These are phyloP conservation scores for Achatina immaculata DNA, from an alignment of 1,140 invertebrate genomes.

Conservation along the genomic window DNA sequence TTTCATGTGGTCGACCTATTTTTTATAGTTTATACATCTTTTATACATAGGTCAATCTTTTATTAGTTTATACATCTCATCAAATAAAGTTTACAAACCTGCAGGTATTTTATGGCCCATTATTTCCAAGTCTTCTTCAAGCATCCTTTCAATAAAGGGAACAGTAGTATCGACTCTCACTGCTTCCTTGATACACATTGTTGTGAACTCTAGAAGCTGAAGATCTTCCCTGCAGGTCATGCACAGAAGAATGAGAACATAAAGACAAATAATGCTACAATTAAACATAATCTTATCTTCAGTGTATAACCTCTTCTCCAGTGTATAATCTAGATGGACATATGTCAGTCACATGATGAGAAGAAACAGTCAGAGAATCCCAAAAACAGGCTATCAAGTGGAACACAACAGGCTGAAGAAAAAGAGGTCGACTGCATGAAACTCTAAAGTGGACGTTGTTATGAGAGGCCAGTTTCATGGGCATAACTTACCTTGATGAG, in stretches of 20 bases:
- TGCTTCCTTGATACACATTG: constrained; percentile 69
- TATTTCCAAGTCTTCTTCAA: constrained; percentile 41
- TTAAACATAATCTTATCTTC: not conserved
- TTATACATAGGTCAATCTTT: too few relatives aligned
- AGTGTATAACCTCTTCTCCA: constrained; percentile 39
- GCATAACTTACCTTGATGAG: too few relatives aligned
- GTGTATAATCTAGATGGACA: constrained; percentile 26
- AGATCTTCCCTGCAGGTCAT: constrained; percentile 54
- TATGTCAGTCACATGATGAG: too few relatives aligned
- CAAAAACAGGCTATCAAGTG: too few relatives aligned
- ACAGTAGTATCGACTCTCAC: constrained; percentile 67
- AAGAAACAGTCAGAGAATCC: not conserved
- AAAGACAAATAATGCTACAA: constrained; percentile 4
- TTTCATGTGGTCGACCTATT: too few relatives aligned
- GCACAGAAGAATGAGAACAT: not conserved
- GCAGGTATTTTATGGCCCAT: constrained; percentile 41
- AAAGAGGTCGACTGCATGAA: too few relatives aligned
- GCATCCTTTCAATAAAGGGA: constrained; percentile 80
- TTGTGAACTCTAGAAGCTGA: constrained; percentile 64
- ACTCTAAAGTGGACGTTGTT: too few relatives aligned
- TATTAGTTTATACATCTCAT: too few relatives aligned
- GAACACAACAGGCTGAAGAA: too few relatives aligned
- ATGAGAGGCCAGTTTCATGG: too few relatives aligned
- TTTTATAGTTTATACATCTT: too few relatives aligned
- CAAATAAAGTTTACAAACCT: constrained; percentile 16